phyloP scores from a whole-genome alignment of 1,140 invertebrate genomes.

The Drosophila subpulchrella region DNA sequence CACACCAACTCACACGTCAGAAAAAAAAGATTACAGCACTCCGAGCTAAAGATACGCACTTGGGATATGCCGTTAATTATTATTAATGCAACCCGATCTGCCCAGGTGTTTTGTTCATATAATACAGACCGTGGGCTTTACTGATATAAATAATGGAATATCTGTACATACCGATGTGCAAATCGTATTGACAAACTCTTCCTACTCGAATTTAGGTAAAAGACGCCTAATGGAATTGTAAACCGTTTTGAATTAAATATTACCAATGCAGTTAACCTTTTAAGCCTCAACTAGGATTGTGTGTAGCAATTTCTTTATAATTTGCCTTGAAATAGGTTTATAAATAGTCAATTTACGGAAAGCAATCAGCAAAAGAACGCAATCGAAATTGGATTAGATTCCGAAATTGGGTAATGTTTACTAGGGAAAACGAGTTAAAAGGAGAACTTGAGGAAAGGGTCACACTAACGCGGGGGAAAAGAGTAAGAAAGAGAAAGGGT shows the following conservation, averaged over 20 bases:
- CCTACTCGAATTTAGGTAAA: not conserved
- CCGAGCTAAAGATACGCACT: constrained; percentile 22
- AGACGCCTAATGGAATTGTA: not conserved
- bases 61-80: constrained; percentile 22
- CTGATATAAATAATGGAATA: not conserved
- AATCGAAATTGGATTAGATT: not conserved
- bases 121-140: not conserved
- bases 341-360: not conserved
- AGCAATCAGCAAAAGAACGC: not conserved
- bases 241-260: constrained; percentile 3
- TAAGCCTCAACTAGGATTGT: too few relatives aligned
- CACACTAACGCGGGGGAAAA: not conserved
- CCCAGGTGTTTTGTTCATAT: constrained; percentile 27
- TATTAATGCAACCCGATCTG: constrained; percentile 30
- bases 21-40: constrained; percentile 18
- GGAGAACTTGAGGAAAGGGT: not conserved
- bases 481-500: not conserved
- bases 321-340: not conserved
- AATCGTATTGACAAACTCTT: constrained; percentile 1
- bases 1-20: constrained; percentile 33
- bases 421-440: not conserved
- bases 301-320: too few relatives aligned
- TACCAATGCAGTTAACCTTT: not conserved
- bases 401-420: not conserved
- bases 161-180: not conserved